Conservation (phyloP, 2,888 invertebrate species). For the Melinopterus prodromus region DNA sequence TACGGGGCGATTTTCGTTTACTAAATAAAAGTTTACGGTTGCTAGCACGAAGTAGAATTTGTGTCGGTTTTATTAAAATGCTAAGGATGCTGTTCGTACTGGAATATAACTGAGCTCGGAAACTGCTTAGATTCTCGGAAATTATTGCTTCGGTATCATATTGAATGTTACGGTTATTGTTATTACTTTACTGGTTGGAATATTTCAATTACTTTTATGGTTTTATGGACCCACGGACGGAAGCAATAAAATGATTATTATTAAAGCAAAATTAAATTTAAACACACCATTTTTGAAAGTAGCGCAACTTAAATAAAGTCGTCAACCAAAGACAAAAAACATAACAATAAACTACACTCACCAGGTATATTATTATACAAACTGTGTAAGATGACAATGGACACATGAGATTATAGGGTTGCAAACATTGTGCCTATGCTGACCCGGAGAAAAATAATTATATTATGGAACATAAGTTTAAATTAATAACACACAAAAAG, state of each 20-base stretch:
- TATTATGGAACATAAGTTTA: too few relatives aligned
- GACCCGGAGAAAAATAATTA: too few relatives aligned
- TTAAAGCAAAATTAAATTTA: too few relatives aligned
- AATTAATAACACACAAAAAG: too few relatives aligned
- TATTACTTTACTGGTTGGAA: constrained; percentile 21
- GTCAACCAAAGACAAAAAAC: too few relatives aligned
- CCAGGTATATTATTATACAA: too few relatives aligned
- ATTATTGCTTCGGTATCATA: not conserved
- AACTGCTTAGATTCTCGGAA: not conserved
- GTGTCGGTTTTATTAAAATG: not conserved
- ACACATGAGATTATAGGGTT: too few relatives aligned
- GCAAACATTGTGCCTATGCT: too few relatives aligned
- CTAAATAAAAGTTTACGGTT: not conserved
- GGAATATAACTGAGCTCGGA: not conserved
- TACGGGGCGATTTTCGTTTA: not conserved
- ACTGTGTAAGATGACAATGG: too few relatives aligned
- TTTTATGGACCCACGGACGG: not conserved
- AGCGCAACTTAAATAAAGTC: too few relatives aligned
- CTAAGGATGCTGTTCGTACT: not conserved
- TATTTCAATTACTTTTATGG: not conserved
- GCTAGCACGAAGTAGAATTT: not conserved
- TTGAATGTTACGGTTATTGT: constrained; percentile 23
- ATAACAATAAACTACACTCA: too few relatives aligned
- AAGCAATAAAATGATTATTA: not conserved
- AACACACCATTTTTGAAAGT: too few relatives aligned